Conservation (phyloP, 2,797 vertebrate genomes). For the Lates japonicus region DNA sequence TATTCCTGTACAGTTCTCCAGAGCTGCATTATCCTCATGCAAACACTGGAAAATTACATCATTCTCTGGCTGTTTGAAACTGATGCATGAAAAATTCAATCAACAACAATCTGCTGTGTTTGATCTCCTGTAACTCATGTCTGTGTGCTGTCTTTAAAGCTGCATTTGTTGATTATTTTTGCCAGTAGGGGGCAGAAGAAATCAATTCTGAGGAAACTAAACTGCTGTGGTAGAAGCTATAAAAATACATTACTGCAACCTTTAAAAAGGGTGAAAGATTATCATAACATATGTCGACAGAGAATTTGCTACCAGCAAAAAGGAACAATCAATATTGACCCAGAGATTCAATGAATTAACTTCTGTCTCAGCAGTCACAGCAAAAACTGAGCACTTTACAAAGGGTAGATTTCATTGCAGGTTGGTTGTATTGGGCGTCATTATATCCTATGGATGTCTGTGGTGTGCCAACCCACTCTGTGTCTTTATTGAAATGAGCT, state of each 20-base stretch:
- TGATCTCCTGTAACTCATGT: conserved; percentile 16
- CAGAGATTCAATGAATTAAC: not conserved
- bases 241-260: not conserved
- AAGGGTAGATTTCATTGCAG: not conserved
- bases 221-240: not conserved
- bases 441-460: not conserved
- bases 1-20: not conserved
- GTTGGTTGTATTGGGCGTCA: not conserved
- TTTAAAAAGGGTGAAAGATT: conserved; percentile 11
- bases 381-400: conserved; percentile 6
- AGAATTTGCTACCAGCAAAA: not conserved
- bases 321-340: not conserved
- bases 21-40: not conserved
- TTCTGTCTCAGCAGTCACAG: not conserved
- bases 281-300: not conserved
- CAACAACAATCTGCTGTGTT: conserved; percentile 7
- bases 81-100: conserved; percentile 21
- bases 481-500: conserved; percentile 16
- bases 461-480: not conserved
- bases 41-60: not conserved
- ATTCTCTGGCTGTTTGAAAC: conserved; percentile 12
- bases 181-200: not conserved
- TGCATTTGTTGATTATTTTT: not conserved
- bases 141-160: conserved; percentile 5
- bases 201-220: conserved; percentile 17